Evolutionary conservation across 2,113 vertebrate species (phyloP), one percentile per base, ranked within the genome.

Genomic region (Microtus pennsylvanicus): DNA sequence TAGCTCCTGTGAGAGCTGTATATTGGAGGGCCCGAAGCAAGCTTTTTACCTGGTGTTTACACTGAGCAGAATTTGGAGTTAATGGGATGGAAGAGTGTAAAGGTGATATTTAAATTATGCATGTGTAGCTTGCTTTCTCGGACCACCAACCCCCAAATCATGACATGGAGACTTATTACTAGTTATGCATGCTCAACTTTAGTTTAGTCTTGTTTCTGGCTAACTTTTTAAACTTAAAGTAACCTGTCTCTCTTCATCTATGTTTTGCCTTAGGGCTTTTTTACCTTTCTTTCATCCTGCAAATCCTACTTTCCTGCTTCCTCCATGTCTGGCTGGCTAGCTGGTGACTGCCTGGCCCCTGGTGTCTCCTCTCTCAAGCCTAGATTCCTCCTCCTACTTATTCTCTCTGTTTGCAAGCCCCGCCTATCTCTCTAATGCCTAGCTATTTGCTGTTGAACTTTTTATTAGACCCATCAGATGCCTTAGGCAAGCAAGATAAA

Each of bases 11-110:
- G 82, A 69, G 22, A 89, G 21, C 78, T 13, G 70, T 26, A 58
- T 24, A 13, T 93, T 38, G 77, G 77, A 7, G 17, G 13, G 47
- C 24, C 63, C 28, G 28, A 78, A 92, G 50, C 24, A 93, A 83
- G 8, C 13, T 61, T 26, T 89, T 92, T 70, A 89, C 42, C 65
- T 88, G 33, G 45, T 80, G 5, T 38, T 88, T 67, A 78, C 33
- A 83, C 45, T 82, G 38, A 87, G 74, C 61, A 95, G 69, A 92
- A 93, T 90, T 87, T 65, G 55, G 70, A 87, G 30, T 76, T 95
- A n/a, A 77, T 77, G 17, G 21, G 45, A 90, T 47, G n/a, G 76
- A 89, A n/a, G 5, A 4, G 5, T 65, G 6, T 80, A 42, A 88
- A 93, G 78, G 21, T 89, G n/a, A 85, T 28, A 76, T 86, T 78